Base-by-base conservation (phyloP, 2,888 invertebrate species). In the Allolobophora icterica region DNA sequence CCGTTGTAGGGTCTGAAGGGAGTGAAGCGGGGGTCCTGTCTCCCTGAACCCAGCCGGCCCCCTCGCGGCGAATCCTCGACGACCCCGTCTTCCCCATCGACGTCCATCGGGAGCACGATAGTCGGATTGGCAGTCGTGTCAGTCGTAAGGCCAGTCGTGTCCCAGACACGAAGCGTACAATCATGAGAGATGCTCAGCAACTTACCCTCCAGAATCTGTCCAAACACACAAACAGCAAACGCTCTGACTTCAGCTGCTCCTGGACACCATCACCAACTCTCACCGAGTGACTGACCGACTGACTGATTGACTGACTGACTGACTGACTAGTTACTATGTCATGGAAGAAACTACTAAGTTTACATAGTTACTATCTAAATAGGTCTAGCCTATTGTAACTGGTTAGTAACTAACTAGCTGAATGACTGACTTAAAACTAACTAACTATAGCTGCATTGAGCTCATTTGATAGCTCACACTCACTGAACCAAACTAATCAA, bases 151-250 rank as follows among this genome's bases (percentile, higher is more conserved):
- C 94, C 95, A 0, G 94, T 93, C 17, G 94, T 94, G 92, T 95
- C 95, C 96, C 96, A 96, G 2, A 96, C 94, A 91, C 95, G 94
- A n/a, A 96, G 92, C 35, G 94, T 94, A 2, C 95, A 95, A 92
- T 96, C 96, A 92, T 95, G 95, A 1, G 95, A 95, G 0, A 95
- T 95, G 8, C 95, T 96, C 93, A 95, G 96, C 38, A 96, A 93
- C 84, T 94, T 94, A 0, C 94, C 94, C 0, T 94, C 94, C 30
- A 95, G 95, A 19, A 95, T 94, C 95, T 95, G 92, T 24, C 92
- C 83, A 30, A 92, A 90, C 33, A 35, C 19, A 34, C 19, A 52
- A 40, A 11, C 34, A 45, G 1, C 45, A 90, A 90, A 71, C 11
- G 52, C 52, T 24, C 6, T 24, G 0, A 24, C 52, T 13, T 52